Percentiles rank a stretch among this genome's conserved stretches.
Evolutionary conservation across 2,888 invertebrate species (phyloP).

Genomic region (Lacanobia oleracea): DNA sequence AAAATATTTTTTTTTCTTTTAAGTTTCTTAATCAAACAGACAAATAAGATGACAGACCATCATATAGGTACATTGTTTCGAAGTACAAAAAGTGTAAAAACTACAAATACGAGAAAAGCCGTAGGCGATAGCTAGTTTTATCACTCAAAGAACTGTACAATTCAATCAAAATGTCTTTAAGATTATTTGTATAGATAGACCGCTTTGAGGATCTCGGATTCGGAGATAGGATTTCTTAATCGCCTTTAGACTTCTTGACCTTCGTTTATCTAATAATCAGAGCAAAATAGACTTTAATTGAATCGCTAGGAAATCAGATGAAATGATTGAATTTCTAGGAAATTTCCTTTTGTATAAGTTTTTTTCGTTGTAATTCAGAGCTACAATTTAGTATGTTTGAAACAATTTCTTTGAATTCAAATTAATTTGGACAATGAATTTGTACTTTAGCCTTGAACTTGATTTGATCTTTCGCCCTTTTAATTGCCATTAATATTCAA

Average conservation of each 20-base stretch:
- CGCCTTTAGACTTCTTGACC: constrained; percentile 15
- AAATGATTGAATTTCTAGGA: constrained; percentile 19
- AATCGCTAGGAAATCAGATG: constrained; percentile 25
- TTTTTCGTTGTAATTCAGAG: background rate
- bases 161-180: constrained; percentile 31
- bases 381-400: background rate
- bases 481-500: background rate
- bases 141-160: constrained; percentile 2
- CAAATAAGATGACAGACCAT: background rate
- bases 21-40: too few relatives aligned
- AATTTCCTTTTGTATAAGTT: background rate
- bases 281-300: constrained; percentile 35
- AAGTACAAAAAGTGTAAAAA: background rate
- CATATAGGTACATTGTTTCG: too few relatives aligned
- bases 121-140: background rate
- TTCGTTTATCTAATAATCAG: constrained; percentile 1
- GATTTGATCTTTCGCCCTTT: constrained; percentile 1
- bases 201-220: constrained; percentile 13
- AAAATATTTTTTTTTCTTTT: too few relatives aligned
- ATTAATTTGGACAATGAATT: constrained; percentile 13
- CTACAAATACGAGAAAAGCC: background rate
- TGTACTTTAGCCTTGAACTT: background rate
- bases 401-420: constrained; percentile 6
- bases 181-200: constrained; percentile 29
- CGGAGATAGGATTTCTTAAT: constrained; percentile 13